A percentile compares a stretch with the other conserved stretches of the same genome.
Conservation (phyloP, 2,888 invertebrate genomes). For the Fragum fragum region DNA sequence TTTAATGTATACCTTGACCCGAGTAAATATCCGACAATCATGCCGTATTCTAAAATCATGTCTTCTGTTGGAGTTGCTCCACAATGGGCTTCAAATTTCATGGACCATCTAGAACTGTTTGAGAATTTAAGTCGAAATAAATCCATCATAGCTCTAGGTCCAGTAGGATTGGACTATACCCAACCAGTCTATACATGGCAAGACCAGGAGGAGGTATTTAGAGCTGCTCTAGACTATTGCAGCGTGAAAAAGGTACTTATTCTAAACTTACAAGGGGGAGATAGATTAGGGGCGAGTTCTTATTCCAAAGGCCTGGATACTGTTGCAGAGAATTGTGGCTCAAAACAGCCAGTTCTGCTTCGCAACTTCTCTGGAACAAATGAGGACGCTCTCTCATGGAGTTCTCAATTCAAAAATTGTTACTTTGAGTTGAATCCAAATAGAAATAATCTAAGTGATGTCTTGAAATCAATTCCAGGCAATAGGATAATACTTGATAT, state of each 20-base stretch:
- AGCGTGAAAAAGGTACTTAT: neutral
- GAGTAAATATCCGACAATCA: neutral
- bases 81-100: neutral
- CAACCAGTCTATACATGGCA: neutral
- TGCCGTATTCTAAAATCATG: neutral
- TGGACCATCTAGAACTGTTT: neutral
- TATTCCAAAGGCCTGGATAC: neutral
- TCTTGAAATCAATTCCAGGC: neutral
- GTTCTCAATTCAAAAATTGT: neutral
- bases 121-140: neutral
- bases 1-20: neutral
- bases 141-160: neutral
- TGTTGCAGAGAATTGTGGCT: neutral
- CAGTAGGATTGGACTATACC: neutral
- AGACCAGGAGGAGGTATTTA: neutral
- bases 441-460: neutral
- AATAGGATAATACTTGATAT: neutral
- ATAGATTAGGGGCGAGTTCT: neutral
- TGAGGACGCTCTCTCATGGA: neutral
- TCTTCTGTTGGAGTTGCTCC: neutral
- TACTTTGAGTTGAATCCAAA: neutral
- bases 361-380: neutral
- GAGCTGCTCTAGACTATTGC: neutral
- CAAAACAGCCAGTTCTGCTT: constrained; percentile 2
- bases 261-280: neutral